Evolutionary conservation across 2,888 invertebrate species (phyloP).

Genomic region (Leptopilina syphax): DNA sequence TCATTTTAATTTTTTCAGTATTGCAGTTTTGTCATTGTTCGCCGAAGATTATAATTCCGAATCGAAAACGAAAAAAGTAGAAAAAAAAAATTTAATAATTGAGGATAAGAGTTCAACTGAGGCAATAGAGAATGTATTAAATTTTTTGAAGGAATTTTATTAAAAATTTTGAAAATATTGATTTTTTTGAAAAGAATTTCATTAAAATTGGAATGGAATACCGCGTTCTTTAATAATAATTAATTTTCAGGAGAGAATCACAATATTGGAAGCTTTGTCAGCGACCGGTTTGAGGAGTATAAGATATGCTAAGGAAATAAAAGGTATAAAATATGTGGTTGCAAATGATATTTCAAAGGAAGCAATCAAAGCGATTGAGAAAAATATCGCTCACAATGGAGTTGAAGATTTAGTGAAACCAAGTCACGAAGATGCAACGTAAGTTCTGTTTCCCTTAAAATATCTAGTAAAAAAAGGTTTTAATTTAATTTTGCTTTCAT

Average conservation of each 20-base stretch:
- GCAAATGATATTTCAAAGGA: constrained; percentile 93
- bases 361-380: constrained; percentile 91
- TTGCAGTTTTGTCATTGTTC: constrained; percentile 85
- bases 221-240: no score
- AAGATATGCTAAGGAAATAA: constrained; percentile 96
- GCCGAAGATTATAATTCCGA: constrained; percentile 75
- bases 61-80: constrained; percentile 13
- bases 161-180: no score
- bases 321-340: constrained; percentile 87
- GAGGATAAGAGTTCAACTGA: constrained; percentile 17
- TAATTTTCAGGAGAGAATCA: constrained; percentile 79
- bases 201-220: no score
- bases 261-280: constrained; percentile 94
- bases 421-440: constrained; percentile 93
- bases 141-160: no score
- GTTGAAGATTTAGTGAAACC: constrained; percentile 86
- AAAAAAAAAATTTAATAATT: not conserved
- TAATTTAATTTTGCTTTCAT: not conserved
- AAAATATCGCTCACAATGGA: constrained; percentile 87
- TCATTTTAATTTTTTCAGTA: constrained; percentile 77
- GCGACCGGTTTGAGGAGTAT: constrained; percentile 97
- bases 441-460: constrained; percentile 67
- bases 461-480: not conserved
- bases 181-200: no score
- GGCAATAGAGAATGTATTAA: not conserved